phyloP scores from a whole-genome alignment of 2,888 invertebrate genomes.

The Pyrgus malvae region DNA sequence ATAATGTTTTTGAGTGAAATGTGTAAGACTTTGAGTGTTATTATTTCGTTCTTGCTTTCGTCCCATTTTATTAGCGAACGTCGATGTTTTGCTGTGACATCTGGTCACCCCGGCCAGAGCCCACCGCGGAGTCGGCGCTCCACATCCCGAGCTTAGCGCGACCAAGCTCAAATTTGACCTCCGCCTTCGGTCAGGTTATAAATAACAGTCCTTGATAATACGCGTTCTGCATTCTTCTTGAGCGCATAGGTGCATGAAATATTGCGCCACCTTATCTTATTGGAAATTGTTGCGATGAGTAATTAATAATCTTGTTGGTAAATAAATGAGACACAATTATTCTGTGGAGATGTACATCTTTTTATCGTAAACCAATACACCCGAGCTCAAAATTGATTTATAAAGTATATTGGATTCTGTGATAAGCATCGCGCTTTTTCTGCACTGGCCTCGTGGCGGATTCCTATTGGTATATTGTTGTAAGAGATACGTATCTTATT shows the following conservation, averaged over 20 bases:
- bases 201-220: constrained; percentile 41
- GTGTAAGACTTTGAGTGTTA: too few relatives aligned
- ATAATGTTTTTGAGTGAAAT: too few relatives aligned
- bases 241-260: constrained; percentile 35
- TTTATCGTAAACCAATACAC: constrained; percentile 25
- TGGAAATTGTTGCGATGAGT: constrained; percentile 34
- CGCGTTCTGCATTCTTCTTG: constrained; percentile 36
- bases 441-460: constrained; percentile 16
- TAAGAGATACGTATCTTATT: constrained; percentile 22
- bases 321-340: constrained; percentile 29
- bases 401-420: constrained; percentile 24
- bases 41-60: too few relatives aligned
- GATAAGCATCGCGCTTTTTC: constrained; percentile 25
- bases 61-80: too few relatives aligned
- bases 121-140: background rate
- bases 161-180: constrained; percentile 41
- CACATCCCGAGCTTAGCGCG: constrained; percentile 3
- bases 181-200: constrained; percentile 38
- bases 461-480: constrained; percentile 25
- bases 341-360: constrained; percentile 23
- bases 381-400: constrained; percentile 21
- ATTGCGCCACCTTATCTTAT: constrained; percentile 35
- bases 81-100: too few relatives aligned
- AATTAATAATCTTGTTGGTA: constrained; percentile 34
- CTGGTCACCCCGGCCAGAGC: too few relatives aligned